A percentile compares a stretch with the other conserved stretches of the same genome.
Evolutionary conservation across 2,113 vertebrate species (phyloP).

Genomic region (Agapornis roseicollis): DNA sequence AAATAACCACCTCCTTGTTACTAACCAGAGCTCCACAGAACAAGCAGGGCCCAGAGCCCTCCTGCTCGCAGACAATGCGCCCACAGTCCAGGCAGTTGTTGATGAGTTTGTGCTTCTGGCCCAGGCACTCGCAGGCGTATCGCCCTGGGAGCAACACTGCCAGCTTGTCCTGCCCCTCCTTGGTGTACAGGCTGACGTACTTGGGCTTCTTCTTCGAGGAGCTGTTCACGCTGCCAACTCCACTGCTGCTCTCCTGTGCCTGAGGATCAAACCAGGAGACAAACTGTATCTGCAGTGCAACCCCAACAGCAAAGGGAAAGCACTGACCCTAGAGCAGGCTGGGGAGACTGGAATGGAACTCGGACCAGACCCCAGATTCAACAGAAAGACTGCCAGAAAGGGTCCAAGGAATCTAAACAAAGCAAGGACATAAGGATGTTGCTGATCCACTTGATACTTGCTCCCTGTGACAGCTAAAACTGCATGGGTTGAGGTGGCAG

Average conservation of each 20-base stretch:
- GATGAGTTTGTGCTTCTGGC: constrained; percentile 93
- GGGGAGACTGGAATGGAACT: neutral
- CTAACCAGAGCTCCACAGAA: constrained; percentile 91
- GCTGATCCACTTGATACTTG: neutral
- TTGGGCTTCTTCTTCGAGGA: constrained; percentile 89
- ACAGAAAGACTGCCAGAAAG: neutral
- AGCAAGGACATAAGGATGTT: neutral
- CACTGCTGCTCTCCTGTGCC: constrained; percentile 80
- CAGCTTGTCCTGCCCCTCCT: constrained; percentile 91
- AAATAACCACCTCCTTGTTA: fast-evolving
- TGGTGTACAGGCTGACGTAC: constrained; percentile 88
- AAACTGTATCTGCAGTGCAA: neutral
- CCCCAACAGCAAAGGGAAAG: neutral
- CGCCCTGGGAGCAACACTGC: constrained; percentile 88
- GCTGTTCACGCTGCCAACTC: neutral
- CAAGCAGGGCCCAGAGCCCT: constrained; percentile 93
- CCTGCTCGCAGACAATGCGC: constrained; percentile 93
- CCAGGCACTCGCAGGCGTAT: constrained; percentile 90
- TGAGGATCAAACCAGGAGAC: constrained; percentile 44
- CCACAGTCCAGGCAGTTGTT: constrained; percentile 95
- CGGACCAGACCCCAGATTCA: neutral
- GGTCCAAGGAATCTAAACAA: neutral
- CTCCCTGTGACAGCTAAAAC: neutral
- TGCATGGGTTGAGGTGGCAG: neutral
- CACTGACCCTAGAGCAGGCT: neutral